Evolutionary conservation across 1,140 invertebrate genomes (phyloP), one percentile per base, ranked within the genome.

Genomic region (Chrysomallon squamiferum): DNA sequence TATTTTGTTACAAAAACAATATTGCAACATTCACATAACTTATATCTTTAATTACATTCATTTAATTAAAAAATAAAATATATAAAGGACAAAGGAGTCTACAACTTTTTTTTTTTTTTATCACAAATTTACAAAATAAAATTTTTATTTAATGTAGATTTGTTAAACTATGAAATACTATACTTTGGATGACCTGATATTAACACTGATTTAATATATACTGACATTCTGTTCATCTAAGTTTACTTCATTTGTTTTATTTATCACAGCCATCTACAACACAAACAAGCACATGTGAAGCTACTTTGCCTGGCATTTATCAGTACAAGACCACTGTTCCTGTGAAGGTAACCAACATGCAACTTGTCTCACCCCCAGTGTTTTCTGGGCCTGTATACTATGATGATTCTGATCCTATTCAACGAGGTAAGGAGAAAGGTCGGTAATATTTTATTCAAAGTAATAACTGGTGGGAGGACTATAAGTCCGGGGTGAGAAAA

Each of bases 261-360:
- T 35, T 59, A 59, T 59, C 58, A 58, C 67, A 62, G 62, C 62
- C 62, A 30, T 32, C 43, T 27, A 30, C 22, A 4, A 54, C n/a
- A 3, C 22, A 25, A 29, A 27, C 50, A 29, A 65, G 62, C 61
- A 59, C 63, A 27, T 18, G 67, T 29, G 76, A 80, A 57, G 69
- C 73, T n/a, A 74, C 73, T 15, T 68, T 84, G 9, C 79, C 81
- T 35, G 81, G 81, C 57, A 76, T 84, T 47, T 38, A 54, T 11
- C 74, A 75, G 38, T 81, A 79, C 65, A 84, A 82, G 68, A 71
- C 80, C 15, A 76, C 74, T 45, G 73, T 84, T 25, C 81, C 81
- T 2, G 80, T 84, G 59, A 83, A 84, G 58, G 83, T 84, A 20
- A 84, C 83, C 41, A 84, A 82, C 65, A 77, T 84, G 68, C 80